phyloP scores from a whole-genome alignment of 2,888 invertebrate genomes.

The Rhaphigaster nebulosa region DNA sequence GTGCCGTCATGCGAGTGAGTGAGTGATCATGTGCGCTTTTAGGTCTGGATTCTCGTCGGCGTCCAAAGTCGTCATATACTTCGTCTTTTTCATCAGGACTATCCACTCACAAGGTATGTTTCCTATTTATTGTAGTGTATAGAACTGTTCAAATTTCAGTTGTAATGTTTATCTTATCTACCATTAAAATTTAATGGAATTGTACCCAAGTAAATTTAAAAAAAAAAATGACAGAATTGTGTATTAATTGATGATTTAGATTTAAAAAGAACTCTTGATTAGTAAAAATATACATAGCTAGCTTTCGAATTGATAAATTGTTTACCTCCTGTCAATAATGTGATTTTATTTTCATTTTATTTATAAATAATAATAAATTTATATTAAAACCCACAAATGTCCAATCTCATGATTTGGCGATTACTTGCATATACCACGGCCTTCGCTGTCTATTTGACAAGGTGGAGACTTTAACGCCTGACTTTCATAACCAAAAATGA shows the following conservation, averaged over 20 bases:
- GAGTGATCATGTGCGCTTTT: conserved; percentile 43
- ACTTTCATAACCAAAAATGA: conserved; percentile 42
- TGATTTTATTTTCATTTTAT: not conserved
- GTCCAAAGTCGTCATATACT: not conserved
- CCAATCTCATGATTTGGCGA: not conserved
- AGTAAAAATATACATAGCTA: not conserved
- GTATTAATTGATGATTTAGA: not conserved
- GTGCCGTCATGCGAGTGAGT: conserved; percentile 49
- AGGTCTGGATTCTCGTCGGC: conserved; percentile 1
- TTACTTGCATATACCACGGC: not conserved
- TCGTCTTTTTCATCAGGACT: conserved; percentile 25
- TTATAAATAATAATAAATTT: not conserved
- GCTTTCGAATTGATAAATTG: not conserved
- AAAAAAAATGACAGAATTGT: not conserved
- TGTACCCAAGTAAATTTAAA: not conserved
- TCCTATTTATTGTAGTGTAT: not conserved
- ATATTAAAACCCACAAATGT: not conserved
- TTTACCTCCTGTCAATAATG: not conserved
- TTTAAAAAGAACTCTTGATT: not conserved
- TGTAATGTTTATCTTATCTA: not conserved
- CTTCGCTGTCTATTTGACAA: not conserved
- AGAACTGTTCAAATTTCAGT: not conserved
- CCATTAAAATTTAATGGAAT: not conserved
- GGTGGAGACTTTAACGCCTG: conserved; percentile 44
- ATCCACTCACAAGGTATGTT: conserved; percentile 32